These are phyloP conservation scores for Cebidichthys violaceus DNA, from an alignment of 2,113 vertebrate genomes.

Conservation along the genomic window DNA sequence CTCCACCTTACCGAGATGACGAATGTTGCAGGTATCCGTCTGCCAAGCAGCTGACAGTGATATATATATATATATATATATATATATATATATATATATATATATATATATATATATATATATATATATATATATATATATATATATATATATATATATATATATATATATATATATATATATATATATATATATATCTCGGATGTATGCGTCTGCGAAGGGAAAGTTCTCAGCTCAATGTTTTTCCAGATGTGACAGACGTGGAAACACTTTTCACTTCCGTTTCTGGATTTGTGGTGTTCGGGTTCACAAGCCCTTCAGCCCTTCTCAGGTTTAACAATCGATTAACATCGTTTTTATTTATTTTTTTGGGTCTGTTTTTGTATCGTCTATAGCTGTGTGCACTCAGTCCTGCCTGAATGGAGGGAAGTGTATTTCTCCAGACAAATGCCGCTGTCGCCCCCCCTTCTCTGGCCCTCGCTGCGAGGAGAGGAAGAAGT, in stretches of 20 bases:
- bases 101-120: too few relatives aligned
- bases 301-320: constrained; percentile 6
- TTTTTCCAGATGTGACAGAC: constrained; percentile 53
- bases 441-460: constrained; percentile 86
- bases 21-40: background rate
- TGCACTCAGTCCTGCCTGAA: constrained; percentile 85
- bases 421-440: constrained; percentile 89
- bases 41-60: background rate
- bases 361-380: constrained; percentile 2
- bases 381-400: constrained; percentile 79
- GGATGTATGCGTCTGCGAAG: background rate
- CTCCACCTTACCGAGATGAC: background rate
- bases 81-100: too few relatives aligned
- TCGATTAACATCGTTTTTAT: background rate
- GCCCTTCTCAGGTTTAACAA: background rate
- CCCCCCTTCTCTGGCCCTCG: constrained; percentile 80
- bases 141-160: too few relatives aligned
- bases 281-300: constrained; percentile 7
- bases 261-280: constrained; percentile 6
- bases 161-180: too few relatives aligned
- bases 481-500: constrained; percentile 85
- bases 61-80: too few relatives aligned
- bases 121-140: too few relatives aligned
- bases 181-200: background rate
- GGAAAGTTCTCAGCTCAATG: background rate